Evolutionary conservation across 1,140 invertebrate species (phyloP).

Genomic region (Octopus sinensis): DNA sequence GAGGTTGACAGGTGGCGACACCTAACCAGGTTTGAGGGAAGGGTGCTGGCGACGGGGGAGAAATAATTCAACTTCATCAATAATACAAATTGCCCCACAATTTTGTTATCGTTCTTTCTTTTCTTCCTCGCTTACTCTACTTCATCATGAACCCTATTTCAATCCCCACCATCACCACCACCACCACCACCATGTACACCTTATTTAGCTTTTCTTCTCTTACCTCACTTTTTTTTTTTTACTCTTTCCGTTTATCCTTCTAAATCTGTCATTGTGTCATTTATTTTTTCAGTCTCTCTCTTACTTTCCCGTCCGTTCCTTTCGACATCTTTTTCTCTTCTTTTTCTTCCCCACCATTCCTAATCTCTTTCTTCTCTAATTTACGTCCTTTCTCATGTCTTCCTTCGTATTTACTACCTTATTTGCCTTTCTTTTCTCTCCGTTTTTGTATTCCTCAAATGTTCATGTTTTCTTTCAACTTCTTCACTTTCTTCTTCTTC

Average conservation of each 20-base stretch:
- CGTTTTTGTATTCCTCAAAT: background rate
- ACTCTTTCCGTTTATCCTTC: background rate
- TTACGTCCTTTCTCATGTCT: background rate
- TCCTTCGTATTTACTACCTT: background rate
- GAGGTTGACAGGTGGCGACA: no score
- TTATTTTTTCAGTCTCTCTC: background rate
- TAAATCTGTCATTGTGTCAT: background rate
- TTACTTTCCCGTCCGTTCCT: background rate
- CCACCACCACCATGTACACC: background rate
- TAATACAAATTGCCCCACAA: no score
- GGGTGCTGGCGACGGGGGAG: no score
- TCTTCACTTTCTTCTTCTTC: background rate
- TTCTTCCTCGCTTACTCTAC: background rate
- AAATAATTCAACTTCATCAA: no score
- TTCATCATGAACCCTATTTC: background rate
- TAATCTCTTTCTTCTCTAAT: background rate
- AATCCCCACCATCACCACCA: no score
- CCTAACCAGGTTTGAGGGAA: no score
- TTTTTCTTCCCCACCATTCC: background rate
- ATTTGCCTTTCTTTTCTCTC: background rate
- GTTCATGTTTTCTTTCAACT: background rate
- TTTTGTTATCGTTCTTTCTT: background rate
- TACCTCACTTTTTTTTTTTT: background rate
- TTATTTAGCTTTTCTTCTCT: background rate
- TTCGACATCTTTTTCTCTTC: background rate